A percentile compares a stretch with the other conserved stretches of the same genome.
Evolutionary conservation across 2,797 vertebrate genomes (phyloP).

Genomic region (Pseudochromis fuscus): DNA sequence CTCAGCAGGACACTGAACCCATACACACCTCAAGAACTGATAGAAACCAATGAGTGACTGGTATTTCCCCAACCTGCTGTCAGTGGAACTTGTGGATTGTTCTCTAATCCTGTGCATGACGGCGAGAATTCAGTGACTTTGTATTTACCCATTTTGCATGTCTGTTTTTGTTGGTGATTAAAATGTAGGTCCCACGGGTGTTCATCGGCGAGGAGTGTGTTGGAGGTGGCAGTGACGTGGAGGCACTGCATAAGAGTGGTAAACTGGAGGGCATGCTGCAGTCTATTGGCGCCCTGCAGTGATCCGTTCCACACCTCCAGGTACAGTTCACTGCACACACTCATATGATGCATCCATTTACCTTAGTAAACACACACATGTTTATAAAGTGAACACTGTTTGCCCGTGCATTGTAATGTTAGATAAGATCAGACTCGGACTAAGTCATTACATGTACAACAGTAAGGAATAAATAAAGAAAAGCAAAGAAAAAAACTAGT

Average conservation of each 20-base stretch:
- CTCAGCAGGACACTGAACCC: too few relatives aligned
- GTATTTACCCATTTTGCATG: not conserved
- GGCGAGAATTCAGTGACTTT: not conserved
- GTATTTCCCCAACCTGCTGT: too few relatives aligned
- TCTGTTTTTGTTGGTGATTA: slow-evolving; percentile 4
- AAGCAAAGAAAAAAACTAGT: too few relatives aligned
- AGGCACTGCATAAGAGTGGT: slow-evolving; percentile 77
- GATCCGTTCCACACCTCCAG: slow-evolving; percentile 52
- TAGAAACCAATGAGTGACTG: too few relatives aligned
- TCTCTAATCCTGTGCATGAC: not conserved
- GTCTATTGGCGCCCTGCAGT: slow-evolving; percentile 85
- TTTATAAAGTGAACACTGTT: too few relatives aligned
- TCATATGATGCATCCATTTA: not conserved
- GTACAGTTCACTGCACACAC: slow-evolving; percentile 38
- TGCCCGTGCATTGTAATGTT: too few relatives aligned
- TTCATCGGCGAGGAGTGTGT: slow-evolving; percentile 89
- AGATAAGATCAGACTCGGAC: too few relatives aligned
- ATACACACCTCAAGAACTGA: too few relatives aligned
- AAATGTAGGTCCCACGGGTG: slow-evolving; percentile 88
- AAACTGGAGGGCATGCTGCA: slow-evolving; percentile 82
- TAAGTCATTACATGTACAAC: too few relatives aligned
- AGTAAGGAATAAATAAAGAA: too few relatives aligned
- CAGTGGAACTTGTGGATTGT: too few relatives aligned
- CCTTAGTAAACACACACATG: not conserved
- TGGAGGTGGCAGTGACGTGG: slow-evolving; percentile 88